Evolutionary conservation across 2,797 vertebrate genomes (phyloP).

Genomic region (Leontopithecus rosalia): DNA sequence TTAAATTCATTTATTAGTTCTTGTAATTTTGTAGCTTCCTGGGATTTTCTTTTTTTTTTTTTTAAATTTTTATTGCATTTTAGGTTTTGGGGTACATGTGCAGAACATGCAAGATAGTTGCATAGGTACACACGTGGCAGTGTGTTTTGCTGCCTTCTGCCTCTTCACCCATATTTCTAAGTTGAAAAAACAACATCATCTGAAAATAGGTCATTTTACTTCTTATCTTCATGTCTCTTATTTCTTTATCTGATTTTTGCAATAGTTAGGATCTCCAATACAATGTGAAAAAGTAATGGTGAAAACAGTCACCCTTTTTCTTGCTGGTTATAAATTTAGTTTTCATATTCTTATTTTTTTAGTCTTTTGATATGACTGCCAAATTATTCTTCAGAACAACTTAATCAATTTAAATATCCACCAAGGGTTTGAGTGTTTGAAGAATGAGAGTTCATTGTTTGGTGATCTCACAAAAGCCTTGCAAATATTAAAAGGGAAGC

Average conservation of each 20-base stretch:
- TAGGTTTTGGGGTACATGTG: too few species aligned
- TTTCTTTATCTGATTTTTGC: neutral
- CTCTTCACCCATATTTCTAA: too few species aligned
- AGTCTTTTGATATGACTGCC: conserved; percentile 18
- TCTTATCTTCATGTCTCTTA: neutral
- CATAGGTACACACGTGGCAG: too few species aligned
- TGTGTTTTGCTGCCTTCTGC: too few species aligned
- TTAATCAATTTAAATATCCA: neutral
- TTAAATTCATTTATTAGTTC: neutral
- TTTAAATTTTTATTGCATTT: too few species aligned
- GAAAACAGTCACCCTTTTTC: neutral
- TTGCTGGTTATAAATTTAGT: neutral
- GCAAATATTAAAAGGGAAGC: neutral
- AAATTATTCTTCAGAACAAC: conserved; percentile 11
- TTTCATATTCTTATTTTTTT: neutral
- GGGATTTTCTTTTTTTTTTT: too few species aligned
- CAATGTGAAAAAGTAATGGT: neutral
- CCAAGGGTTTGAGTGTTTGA: neutral
- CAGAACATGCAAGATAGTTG: too few species aligned
- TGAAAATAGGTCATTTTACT: neutral
- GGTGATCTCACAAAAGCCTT: neutral
- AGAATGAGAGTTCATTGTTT: neutral
- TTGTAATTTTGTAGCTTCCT: neutral
- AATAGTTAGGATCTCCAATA: neutral
- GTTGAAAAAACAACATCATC: neutral